Base-by-base conservation (phyloP, 1,140 invertebrate genomes). In the Trichogramma pretiosum region DNA sequence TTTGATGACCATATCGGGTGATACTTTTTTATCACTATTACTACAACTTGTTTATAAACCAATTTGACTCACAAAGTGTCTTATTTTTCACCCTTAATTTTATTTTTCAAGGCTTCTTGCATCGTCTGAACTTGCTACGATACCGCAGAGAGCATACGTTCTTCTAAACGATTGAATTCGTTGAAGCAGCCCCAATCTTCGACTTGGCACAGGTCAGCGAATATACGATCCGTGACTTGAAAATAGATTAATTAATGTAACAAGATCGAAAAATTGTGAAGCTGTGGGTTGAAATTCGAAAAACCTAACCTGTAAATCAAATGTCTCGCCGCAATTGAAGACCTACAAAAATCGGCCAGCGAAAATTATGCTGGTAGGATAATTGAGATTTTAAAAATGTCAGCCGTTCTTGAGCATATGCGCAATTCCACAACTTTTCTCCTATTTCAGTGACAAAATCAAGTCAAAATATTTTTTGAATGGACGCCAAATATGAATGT, bases 101-200 rank as follows among this genome's bases (percentile, higher is more conserved):
- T 85, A 48, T 82, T 86, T 64, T 93, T 96, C 1, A 99, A 77
- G 0, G 94, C 90, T 73, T 99, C 95, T 71, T 99, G 97, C 53
- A 99, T 99, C 2, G 94, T 98, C 73, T 99, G 96, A 21, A 99
- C 90, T 77, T 99, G 96, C 70, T 99, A 96, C 1, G 94, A 98
- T 5, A 98, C 94, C 32, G 97, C 97, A 0, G 95, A 99, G 45
- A 99, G 72, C 96, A 99, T 99, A 57, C 97, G 80, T 68, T 99
- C 97, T 74, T 99, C 97, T 28, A 99, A 75, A 67, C 97, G 84
- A 79, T 99, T 99, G 74, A 99, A 99, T 72, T 99, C 96, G 70
- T 99, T 95, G 73, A 99, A 99, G 67, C 95, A 99, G 55, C 95
- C 95, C 96, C 96, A 99, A 5, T 96, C 96, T 36, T 96, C 96